phyloP scores from a whole-genome alignment of 2,113 vertebrate species.

The Heloderma charlesbogerti region DNA sequence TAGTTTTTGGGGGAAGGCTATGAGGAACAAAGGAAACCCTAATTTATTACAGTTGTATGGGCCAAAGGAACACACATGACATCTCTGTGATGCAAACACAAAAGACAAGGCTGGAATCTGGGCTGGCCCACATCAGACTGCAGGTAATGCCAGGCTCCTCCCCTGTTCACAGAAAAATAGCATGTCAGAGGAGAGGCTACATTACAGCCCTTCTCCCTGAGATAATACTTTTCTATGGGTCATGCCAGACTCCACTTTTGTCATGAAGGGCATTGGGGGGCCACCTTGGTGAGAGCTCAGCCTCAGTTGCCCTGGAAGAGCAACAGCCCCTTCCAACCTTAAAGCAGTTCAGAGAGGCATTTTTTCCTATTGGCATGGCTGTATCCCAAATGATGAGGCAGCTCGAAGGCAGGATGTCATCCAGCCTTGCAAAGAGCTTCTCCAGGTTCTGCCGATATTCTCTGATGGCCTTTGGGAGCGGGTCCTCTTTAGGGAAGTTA shows the following conservation, averaged over 20 bases:
- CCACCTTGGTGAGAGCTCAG: not conserved
- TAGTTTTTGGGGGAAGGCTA: no score
- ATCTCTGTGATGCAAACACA: not conserved
- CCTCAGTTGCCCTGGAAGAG: not conserved
- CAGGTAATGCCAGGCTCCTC: not conserved
- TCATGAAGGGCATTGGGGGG: no score
- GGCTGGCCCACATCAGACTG: no score
- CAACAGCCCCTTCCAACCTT: conserved; percentile 70
- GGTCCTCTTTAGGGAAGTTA: conserved; percentile 44
- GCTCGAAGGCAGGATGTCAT: conserved; percentile 73
- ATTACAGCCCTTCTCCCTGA: no score
- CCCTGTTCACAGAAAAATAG: not conserved
- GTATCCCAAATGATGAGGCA: conserved; percentile 87
- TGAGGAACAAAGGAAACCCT: no score
- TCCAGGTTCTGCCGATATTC: conserved; percentile 80
- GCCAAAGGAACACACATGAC: no score
- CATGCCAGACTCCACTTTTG: no score
- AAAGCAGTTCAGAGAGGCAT: conserved; percentile 74
- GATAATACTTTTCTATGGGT: no score
- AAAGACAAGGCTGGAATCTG: no score
- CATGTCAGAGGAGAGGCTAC: no score
- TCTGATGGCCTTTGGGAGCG: not conserved
- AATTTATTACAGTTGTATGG: no score
- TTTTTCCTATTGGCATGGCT: conserved; percentile 83
- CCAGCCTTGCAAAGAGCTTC: conserved; percentile 77